Evolutionary conservation across 2,113 vertebrate species (phyloP).

Genomic region (Gasterosteus aculeatus): DNA sequence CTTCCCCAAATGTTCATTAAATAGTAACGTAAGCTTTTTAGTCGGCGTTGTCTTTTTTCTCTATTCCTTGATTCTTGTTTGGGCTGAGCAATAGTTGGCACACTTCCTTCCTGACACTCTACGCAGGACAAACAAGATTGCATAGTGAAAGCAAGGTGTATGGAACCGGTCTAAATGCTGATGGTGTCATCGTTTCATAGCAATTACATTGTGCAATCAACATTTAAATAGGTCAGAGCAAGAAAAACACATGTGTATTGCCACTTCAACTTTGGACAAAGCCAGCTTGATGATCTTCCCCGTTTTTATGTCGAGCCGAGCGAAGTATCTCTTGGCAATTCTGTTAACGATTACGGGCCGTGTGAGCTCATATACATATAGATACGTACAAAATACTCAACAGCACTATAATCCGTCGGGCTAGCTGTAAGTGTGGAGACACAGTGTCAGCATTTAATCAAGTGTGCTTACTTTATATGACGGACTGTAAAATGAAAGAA

Average conservation of each 20-base stretch:
- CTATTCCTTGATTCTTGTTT: neutral
- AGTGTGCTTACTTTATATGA: slow-evolving; percentile 1
- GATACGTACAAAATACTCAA: neutral
- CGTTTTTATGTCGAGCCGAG: neutral
- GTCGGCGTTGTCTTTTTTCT: neutral
- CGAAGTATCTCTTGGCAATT: neutral
- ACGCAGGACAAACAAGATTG: neutral
- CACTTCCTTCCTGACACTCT: neutral
- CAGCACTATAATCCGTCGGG: neutral
- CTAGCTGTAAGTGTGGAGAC: neutral
- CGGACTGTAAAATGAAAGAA: slow-evolving; percentile 3
- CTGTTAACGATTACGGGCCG: slow-evolving; percentile 5
- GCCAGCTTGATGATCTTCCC: neutral
- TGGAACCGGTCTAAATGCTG: neutral
- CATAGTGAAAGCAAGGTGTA: neutral
- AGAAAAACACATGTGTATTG: neutral
- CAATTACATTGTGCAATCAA: neutral
- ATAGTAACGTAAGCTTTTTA: neutral
- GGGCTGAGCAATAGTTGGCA: neutral
- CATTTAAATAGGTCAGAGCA: neutral
- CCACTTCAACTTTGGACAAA: neutral
- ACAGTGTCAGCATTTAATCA: slow-evolving; percentile 2
- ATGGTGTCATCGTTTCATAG: neutral
- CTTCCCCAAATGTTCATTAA: neutral
- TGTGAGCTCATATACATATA: neutral